Conservation (phyloP, 2,113 vertebrate species). For the Istiophorus platypterus region DNA sequence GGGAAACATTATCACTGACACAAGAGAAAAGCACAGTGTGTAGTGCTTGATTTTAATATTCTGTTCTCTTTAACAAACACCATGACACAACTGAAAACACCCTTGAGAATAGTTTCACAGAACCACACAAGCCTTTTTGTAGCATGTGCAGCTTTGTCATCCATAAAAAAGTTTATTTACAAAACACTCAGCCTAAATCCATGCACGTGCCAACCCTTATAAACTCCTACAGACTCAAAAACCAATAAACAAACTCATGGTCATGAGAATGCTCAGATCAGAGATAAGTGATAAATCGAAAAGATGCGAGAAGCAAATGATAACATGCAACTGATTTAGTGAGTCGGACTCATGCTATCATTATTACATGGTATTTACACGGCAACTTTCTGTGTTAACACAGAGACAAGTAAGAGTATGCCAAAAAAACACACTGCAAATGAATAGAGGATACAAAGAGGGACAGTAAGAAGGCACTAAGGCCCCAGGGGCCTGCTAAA, state of each 20-base stretch:
- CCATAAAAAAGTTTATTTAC: slow-evolving; percentile 50
- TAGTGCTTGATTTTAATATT: slow-evolving; percentile 5
- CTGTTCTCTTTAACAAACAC: slow-evolving; percentile 43
- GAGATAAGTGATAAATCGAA: not conserved
- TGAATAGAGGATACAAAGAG: slow-evolving; percentile 50
- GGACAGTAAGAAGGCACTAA: slow-evolving; percentile 18
- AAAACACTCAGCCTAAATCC: slow-evolving; percentile 16
- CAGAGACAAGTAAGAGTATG: slow-evolving; percentile 1
- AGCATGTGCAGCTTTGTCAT: slow-evolving; percentile 29
- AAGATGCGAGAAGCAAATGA: not conserved
- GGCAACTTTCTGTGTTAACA: slow-evolving; percentile 3
- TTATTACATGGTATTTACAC: slow-evolving; percentile 13
- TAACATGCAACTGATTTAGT: not conserved
- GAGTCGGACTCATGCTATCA: not conserved
- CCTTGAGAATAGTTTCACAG: slow-evolving; percentile 31
- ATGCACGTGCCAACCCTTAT: slow-evolving; percentile 4
- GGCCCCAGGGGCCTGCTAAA: slow-evolving; percentile 62
- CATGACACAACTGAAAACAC: slow-evolving; percentile 32
- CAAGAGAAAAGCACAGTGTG: not conserved
- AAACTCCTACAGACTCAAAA: slow-evolving; percentile 5
- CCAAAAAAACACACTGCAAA: slow-evolving; percentile 39
- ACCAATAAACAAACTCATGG: not conserved
- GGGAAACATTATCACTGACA: not conserved
- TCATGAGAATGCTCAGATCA: not conserved
- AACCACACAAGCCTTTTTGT: slow-evolving; percentile 32